Base-by-base conservation (phyloP, 1,140 invertebrate species). In the Meloidogyne floridensis region DNA sequence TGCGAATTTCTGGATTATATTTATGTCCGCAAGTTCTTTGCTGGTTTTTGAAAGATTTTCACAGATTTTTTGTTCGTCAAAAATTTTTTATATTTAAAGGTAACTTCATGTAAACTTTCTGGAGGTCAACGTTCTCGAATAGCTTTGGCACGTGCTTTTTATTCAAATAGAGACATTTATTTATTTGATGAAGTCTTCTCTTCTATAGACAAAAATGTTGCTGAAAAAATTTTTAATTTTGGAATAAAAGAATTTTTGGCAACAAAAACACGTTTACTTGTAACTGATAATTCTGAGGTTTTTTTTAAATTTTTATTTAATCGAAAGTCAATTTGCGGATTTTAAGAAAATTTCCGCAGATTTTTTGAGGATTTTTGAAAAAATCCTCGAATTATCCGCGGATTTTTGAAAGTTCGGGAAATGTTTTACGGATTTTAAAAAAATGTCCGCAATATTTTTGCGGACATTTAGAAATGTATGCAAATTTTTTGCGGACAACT, bases 121-220 rank as follows among this genome's bases (percentile, higher is more conserved):
- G 95, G 95, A 5, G 95, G 95, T 5, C 95, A 96, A 88, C 93
- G 93, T 78, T 93, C 94, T 83, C 92, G 95, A 53, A 92, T 95
- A 56, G 93, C 94, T 65, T 92, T 95, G 18, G 95, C 95, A 0
- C 91, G 95, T 74, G 87, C 89, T 7, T 80, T 90, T 18, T 90
- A 84, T 72, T 84, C 91, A 47, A 88, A 91, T 81, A 83, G 92
- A 42, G 93, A 94, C 86, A 93, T 94, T 86, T 94, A 94, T 86
- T 91, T 94, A 2, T 88, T 94, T 53, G 94, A 94, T 85, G 93
- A 94, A 91, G 92, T 93, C 18, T 87, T 94, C 65, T 93, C 93
- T 72, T 93, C 93, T 0, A 92, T 94, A 4, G 81, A 82, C 47
- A 82, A 81, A 53, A 15, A 15, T 9, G 93, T 94, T 47, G 93